Percentiles rank a stretch among this genome's conserved stretches.
These are phyloP conservation scores for Pachliopta kotzebuea DNA, from an alignment of 2,888 invertebrate species.

Conservation along the genomic window DNA sequence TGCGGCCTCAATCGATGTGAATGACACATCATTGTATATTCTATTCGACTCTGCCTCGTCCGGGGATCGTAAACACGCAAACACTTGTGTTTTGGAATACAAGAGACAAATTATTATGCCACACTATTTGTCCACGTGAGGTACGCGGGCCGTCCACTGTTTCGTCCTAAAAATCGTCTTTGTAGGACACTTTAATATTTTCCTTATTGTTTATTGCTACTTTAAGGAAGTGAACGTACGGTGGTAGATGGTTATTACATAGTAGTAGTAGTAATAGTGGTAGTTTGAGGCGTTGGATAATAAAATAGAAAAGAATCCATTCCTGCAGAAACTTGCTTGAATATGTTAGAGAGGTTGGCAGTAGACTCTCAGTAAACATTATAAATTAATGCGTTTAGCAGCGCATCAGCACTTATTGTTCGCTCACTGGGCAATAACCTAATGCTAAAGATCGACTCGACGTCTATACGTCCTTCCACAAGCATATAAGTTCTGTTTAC, in stretches of 20 bases:
- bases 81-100: constrained; percentile 68
- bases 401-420: constrained; percentile 57
- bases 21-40: constrained; percentile 78
- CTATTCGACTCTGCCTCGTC: constrained; percentile 68
- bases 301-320: constrained; percentile 32
- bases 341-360: constrained; percentile 44
- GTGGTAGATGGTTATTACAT: background rate
- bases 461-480: constrained; percentile 41
- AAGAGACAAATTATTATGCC: constrained; percentile 52
- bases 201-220: constrained; percentile 16
- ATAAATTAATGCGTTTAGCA: constrained; percentile 57
- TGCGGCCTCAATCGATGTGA: constrained; percentile 75
- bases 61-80: constrained; percentile 73
- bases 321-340: constrained; percentile 20
- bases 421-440: constrained; percentile 45
- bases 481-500: constrained; percentile 21
- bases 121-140: constrained; percentile 34
- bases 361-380: constrained; percentile 53
- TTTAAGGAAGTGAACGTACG: constrained; percentile 10
- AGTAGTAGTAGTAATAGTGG: no score
- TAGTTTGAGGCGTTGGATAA: constrained; percentile 20
- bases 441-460: constrained; percentile 38
- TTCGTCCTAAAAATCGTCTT: constrained; percentile 9
- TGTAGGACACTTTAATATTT: constrained; percentile 21
- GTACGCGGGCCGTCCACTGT: constrained; percentile 29